These are phyloP conservation scores for Syncerus caffer DNA, from an alignment of 2,797 vertebrate genomes.

Conservation along the genomic window DNA sequence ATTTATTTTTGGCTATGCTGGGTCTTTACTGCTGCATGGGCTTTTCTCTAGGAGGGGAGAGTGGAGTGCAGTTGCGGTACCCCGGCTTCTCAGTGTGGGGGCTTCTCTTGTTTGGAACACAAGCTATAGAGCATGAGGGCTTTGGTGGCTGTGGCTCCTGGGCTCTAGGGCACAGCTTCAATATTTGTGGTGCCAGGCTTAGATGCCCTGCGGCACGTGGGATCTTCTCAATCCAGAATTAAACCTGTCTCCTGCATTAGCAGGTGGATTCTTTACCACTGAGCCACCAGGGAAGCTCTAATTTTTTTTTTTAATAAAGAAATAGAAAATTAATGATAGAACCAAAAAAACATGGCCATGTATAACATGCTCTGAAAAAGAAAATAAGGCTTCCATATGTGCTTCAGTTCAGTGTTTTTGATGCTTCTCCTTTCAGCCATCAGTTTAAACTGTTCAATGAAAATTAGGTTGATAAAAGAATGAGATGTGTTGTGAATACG, in stretches of 20 bases:
- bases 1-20: background rate
- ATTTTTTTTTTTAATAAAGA: background rate
- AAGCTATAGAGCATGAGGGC: background rate
- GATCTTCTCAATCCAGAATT: background rate
- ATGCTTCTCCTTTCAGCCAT: background rate
- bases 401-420: background rate
- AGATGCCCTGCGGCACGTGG: background rate
- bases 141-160: fast-evolving
- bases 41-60: background rate
- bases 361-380: background rate
- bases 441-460: background rate
- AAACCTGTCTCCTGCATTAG: background rate
- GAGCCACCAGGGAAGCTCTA: background rate
- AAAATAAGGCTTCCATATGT: background rate
- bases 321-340: background rate
- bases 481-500: background rate
- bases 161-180: background rate
- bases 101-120: background rate
- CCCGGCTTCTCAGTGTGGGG: fast-evolving
- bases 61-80: fast-evolving
- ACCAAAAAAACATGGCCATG: background rate
- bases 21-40: background rate
- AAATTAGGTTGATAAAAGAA: background rate
- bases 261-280: background rate
- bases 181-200: background rate